These are phyloP conservation scores for Pentamera pediparva DNA, from an alignment of 53 echinoderm and acorn worm species.

Conservation along the genomic window DNA sequence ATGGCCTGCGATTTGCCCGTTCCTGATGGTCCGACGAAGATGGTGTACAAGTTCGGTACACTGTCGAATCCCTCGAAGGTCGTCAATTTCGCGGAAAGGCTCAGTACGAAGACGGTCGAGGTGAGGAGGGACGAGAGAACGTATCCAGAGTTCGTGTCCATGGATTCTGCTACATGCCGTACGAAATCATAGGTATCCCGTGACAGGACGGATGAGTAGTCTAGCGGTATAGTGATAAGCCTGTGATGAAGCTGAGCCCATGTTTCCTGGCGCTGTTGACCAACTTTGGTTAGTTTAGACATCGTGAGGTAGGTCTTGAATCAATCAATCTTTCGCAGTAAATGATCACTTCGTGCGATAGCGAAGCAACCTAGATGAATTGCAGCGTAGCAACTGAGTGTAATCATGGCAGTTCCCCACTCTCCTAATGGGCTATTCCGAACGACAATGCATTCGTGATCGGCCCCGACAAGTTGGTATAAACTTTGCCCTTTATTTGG, in stretches of 20 bases:
- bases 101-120: background rate
- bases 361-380: too few species aligned
- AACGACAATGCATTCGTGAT: too few species aligned
- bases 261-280: constrained; percentile 21
- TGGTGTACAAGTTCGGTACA: constrained; percentile 17
- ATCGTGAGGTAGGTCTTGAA: background rate
- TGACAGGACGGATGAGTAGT: constrained; percentile 9
- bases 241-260: constrained; percentile 31
- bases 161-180: background rate
- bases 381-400: too few species aligned
- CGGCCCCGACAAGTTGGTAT: too few species aligned
- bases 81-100: constrained; percentile 5
- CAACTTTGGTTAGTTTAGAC: constrained; percentile 15
- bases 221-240: constrained; percentile 21
- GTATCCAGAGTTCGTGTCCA: background rate
- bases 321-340: too few species aligned
- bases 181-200: background rate
- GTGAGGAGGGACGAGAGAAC: background rate
- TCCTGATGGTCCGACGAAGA: constrained; percentile 30
- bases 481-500: too few species aligned
- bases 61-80: constrained; percentile 22
- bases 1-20: constrained; percentile 37
- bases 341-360: too few species aligned
- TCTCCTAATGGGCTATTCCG: too few species aligned
- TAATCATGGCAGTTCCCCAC: too few species aligned